Base-by-base conservation (phyloP, 2,888 invertebrate genomes). In the Leptodirus hochenwartii region DNA sequence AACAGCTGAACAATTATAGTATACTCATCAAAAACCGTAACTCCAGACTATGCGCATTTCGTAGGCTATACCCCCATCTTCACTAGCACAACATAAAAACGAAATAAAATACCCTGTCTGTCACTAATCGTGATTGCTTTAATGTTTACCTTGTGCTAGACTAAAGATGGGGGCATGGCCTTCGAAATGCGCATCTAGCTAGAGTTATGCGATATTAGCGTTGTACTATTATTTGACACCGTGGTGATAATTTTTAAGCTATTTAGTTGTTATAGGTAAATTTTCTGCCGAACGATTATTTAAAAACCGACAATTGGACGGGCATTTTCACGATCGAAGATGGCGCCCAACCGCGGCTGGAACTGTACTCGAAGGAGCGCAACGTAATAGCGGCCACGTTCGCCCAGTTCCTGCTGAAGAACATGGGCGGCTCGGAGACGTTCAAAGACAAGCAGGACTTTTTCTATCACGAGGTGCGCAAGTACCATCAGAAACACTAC, bases 351-450 rank as follows among this genome's bases (percentile, higher is more conserved):
- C 80, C 87, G 1, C 73, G 76, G 44, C 69, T 91, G 37, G 75
- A 79, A 53, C 59, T 91, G 43, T 70, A 75, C 34, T 78, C 84
- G 3, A 71, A 76, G 38, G 84, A 88, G 53, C 66, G 88, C 3
- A 87, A 88, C 53, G 78, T 90, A 28, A 79, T 91, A 40, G 88
- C 87, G 4, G 90, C 91, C 34, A 84, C 88, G 13, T 91, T 87
- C 56, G 82, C 88, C 2, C 77, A 84, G 49, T 84, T 90, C 51
- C 66, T 91, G 39, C 59, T 88, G 16, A 85, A 85, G 58, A 90
- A 90, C 60, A 88, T 88, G 53, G 91, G 90, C 29, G 91, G 91
- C 3, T 90, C 88, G 25, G 91, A 91, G 56, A 81, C 87, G 8
- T 91, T 93, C 51, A 85, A 87, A 62, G 73, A 72, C 50, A 75